These are phyloP conservation scores for Nyctibius bracteatus DNA, from an alignment of 2,113 vertebrate genomes.

Conservation along the genomic window DNA sequence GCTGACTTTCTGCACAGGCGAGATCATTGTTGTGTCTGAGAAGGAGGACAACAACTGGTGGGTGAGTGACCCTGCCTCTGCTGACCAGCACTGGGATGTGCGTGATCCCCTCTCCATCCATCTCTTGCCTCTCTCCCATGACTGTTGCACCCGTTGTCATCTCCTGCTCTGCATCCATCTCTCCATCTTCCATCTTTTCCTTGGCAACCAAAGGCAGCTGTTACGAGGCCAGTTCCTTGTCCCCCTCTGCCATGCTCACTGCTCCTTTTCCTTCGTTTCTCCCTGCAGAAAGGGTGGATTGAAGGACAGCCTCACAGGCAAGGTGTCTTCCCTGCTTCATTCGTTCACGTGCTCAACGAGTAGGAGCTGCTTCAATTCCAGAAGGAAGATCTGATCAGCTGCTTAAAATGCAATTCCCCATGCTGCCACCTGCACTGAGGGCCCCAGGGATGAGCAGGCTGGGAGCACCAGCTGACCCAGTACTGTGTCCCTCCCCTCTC, in stretches of 20 bases:
- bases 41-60: conserved; percentile 76
- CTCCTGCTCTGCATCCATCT: neutral
- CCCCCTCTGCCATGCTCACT: neutral
- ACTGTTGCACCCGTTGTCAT: neutral
- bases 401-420: neutral
- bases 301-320: conserved; percentile 73
- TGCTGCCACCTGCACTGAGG: neutral
- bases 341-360: conserved; percentile 61
- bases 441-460: neutral
- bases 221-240: neutral
- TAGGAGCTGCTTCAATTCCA: neutral
- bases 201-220: neutral
- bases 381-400: neutral
- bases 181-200: neutral
- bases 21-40: conserved; percentile 67
- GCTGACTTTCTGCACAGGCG: conserved; percentile 68
- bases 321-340: conserved; percentile 73
- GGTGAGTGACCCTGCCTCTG: conserved; percentile 48
- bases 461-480: neutral
- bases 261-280: neutral
- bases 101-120: neutral
- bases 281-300: conserved; percentile 68
- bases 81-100: rapidly evolving
- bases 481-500: neutral
- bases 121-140: neutral